These are phyloP conservation scores for Cataglyphis livida DNA, from an alignment of 2,888 invertebrate species.

Conservation along the genomic window DNA sequence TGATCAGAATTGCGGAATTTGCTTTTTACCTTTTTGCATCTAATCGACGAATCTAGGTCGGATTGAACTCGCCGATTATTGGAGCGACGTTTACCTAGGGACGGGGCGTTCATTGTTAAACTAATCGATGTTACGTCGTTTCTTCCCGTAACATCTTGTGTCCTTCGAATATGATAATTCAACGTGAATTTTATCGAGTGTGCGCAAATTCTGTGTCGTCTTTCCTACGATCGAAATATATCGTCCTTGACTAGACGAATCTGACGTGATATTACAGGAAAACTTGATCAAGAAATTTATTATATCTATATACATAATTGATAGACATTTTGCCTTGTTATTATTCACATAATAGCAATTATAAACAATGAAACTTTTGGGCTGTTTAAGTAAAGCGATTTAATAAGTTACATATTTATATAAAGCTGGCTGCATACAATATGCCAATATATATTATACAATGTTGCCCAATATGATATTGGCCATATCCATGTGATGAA, in stretches of 20 bases:
- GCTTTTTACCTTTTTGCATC: neutral
- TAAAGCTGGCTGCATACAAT: too few species aligned
- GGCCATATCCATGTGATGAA: too few species aligned
- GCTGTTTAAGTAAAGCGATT: neutral
- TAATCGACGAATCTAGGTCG: neutral
- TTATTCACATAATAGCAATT: neutral
- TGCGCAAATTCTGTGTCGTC: neutral
- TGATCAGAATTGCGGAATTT: neutral
- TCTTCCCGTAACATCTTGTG: neutral
- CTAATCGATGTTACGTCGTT: constrained; percentile 36
- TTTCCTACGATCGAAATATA: neutral
- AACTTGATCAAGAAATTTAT: constrained; percentile 1
- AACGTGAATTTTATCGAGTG: neutral
- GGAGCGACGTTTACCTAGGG: neutral
- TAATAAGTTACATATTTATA: neutral
- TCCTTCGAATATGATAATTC: neutral
- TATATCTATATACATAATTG: neutral
- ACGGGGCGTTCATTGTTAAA: constrained; percentile 26
- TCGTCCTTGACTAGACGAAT: constrained; percentile 60
- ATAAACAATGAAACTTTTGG: neutral
- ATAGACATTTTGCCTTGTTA: neutral
- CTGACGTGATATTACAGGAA: constrained; percentile 14
- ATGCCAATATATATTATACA: too few species aligned
- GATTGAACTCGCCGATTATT: neutral
- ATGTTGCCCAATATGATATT: too few species aligned